Base-by-base conservation (phyloP, 2,888 invertebrate species). In the Pseudanteris insignis region DNA sequence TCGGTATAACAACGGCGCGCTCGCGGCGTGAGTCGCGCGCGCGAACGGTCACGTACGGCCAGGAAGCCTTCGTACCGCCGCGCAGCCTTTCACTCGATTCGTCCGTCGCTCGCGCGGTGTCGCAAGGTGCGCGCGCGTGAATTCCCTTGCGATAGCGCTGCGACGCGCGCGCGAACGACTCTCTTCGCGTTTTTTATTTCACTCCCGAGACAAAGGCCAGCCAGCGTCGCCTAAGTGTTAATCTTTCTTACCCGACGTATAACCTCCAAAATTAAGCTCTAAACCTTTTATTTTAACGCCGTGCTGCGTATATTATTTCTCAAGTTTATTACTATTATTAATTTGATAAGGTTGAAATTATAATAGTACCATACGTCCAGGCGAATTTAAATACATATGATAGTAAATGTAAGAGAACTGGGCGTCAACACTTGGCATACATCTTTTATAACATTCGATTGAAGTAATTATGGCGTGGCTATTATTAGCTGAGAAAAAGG, bases 71-170 rank as follows among this genome's bases (percentile, higher is more conserved):
- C 76, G 64, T 74, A 75, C n/a, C 18, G 18, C 75, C 74, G 73
- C 75, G 38, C 76, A 36, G 74, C 76, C 76, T 76, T 76, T 76
- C 76, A 76, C 76, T 75, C 64, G 67, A 63, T 66, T 61, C 55
- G 25, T 32, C 43, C 57, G 46, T 29, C 36, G 33, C 36, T 18
- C 25, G 13, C 6, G 11, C 3, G 2, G n/a, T 2, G 13, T 25
- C 36, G 25, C 26, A 10, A 5, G 37, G 50, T 40, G 47, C 51
- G 41, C 59, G 21, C 38, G 34, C 33, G 26, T 28, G 26, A 48
- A 43, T 38, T 48, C 37, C 46, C 43, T 18, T 33, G 12, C 57
- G 41, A 47, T 34, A 37, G 14, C 26, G 15, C 10, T 18, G 3
- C 18, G 18, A 18, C 18, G 13, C 41, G 28, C 41, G 28, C 47